Base-by-base conservation (phyloP, 2,888 invertebrate species). In the Caenorhabditis auriculariae region DNA sequence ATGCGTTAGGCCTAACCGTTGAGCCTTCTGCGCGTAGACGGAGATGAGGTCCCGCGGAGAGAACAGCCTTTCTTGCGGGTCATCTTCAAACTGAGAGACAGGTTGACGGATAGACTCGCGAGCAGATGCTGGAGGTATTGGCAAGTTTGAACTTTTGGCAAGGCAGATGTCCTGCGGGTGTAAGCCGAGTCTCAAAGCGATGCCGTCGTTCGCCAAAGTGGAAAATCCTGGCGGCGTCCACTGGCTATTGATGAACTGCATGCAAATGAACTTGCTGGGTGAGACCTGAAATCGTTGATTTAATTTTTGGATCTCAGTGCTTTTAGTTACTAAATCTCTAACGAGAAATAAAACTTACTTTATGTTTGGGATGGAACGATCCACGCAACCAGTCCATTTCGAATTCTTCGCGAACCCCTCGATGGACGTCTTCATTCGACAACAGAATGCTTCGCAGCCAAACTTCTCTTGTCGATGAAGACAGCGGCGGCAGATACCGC, bases 221-320 rank as follows among this genome's bases (percentile, higher is more conserved):
- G 49, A 47, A 46, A 62, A 62, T 4, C 62, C 62, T n/a, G 62
- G 62, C 12, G 47, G 46, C 4, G 62, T 57, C 62, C 62, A 62
- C 52, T 62, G 62, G 9, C 57, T 51, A 21, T 62, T 58, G 21
- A 62, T 54, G 32, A 62, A 51, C 3, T 58, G 45, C 62, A 62
- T 62, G 47, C 58, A 57, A 17, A 57, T 58, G 38, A 62, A 42
- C 0, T 39, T 43, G 2, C 57, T 45, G 41, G 57, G 57, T 23
- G 50, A 50, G 3, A 62, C 61, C 61, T 61, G 15, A 6, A 55
- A 51, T 26, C n/a, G 7, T 23, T n/a, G 23, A 29, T 6, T 24
- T 21, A 17, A 2, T 23, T 12, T 1, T 38, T n/a, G 15, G 23
- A 17, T n/a, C 19, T 17, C 2, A 37, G 7, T 12, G n/a, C n/a